Percentiles rank a stretch among this genome's conserved stretches.
Evolutionary conservation across 2,113 vertebrate species (phyloP).

Genomic region (Perca flavescens): DNA sequence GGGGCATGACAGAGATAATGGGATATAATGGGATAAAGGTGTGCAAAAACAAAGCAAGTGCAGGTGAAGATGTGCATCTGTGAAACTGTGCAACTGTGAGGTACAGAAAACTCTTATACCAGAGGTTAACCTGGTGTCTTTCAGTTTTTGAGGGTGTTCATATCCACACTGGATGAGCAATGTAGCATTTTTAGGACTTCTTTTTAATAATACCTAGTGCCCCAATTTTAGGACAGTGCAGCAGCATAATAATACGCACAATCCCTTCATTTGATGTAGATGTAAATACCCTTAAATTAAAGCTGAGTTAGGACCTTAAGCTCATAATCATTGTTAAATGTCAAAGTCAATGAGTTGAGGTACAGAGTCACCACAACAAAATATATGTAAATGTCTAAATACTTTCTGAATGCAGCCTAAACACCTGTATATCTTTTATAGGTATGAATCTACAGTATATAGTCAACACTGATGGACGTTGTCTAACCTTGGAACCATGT

Average conservation of each 20-base stretch:
- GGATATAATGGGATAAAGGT: too few species aligned
- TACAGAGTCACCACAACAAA: neutral
- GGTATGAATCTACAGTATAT: neutral
- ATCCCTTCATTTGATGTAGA: neutral
- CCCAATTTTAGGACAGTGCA: neutral
- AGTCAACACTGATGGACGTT: neutral
- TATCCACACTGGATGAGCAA: neutral
- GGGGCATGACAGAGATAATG: too few species aligned
- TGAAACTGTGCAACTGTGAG: too few species aligned
- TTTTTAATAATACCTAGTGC: neutral
- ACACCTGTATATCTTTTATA: neutral
- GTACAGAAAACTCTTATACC: neutral
- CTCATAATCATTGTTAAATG: neutral
- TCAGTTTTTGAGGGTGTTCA: neutral
- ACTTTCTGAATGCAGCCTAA: neutral
- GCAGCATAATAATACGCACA: neutral
- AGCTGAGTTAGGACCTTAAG: neutral
- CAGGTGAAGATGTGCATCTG: too few species aligned
- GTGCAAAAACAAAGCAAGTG: too few species aligned
- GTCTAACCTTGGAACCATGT: conserved; percentile 93
- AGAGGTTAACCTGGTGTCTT: neutral
- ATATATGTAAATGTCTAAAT: neutral
- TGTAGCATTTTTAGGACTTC: neutral
- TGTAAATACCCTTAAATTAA: neutral
- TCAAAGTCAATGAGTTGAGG: neutral